Evolutionary conservation across 2,888 invertebrate species (phyloP).

Genomic region (Endomychus coccineus): DNA sequence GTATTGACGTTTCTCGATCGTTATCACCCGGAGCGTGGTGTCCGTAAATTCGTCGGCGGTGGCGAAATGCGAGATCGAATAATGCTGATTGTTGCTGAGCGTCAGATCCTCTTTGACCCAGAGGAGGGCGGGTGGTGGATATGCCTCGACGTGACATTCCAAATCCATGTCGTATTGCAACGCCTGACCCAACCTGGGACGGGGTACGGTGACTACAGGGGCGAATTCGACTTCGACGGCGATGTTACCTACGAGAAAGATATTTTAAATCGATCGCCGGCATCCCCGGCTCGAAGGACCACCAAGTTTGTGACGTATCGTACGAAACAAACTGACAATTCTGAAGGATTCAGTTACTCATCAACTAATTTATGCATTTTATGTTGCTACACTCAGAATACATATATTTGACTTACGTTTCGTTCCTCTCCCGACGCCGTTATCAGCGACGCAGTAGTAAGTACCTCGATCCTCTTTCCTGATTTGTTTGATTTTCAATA

Average conservation of each 20-base stretch:
- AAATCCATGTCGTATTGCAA: conserved; percentile 90
- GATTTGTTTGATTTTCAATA: conserved; percentile 66
- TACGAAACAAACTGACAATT: too few relatives aligned
- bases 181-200: conserved; percentile 79
- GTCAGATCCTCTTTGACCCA: conserved; percentile 83
- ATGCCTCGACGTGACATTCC: conserved; percentile 91
- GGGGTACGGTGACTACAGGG: conserved; percentile 77
- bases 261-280: too few relatives aligned
- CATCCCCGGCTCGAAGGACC: too few relatives aligned
- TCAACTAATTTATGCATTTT: too few relatives aligned
- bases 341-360: too few relatives aligned
- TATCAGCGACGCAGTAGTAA: conserved; percentile 89
- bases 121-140: conserved; percentile 85
- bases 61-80: conserved; percentile 83
- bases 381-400: too few relatives aligned
- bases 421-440: conserved; percentile 79
- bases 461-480: conserved; percentile 87
- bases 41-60: conserved; percentile 89
- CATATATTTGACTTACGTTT: conserved; percentile 49
- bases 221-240: conserved; percentile 86
- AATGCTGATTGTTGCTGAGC: conserved; percentile 84
- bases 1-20: conserved; percentile 84
- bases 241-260: conserved; percentile 54
- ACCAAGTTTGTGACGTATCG: too few relatives aligned
- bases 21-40: conserved; percentile 80